phyloP scores from a whole-genome alignment of 1,140 invertebrate species.

The Camponotus pennsylvanicus region DNA sequence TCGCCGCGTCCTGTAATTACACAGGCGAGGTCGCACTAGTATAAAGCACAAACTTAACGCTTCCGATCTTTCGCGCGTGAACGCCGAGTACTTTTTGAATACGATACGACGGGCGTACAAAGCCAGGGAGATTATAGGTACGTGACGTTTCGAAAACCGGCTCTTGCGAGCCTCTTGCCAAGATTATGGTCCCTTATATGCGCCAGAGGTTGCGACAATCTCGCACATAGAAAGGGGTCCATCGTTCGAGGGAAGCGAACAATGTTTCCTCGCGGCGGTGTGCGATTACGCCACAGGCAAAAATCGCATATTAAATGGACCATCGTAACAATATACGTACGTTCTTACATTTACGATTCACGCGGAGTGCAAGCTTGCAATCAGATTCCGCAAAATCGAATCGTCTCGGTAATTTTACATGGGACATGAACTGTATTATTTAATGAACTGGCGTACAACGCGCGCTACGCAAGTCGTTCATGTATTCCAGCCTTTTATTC shows the following conservation, averaged over 20 bases:
- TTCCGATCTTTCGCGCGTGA: constrained; percentile 60
- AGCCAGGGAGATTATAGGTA: constrained; percentile 61
- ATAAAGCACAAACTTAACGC: constrained; percentile 65
- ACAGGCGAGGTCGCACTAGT: constrained; percentile 61
- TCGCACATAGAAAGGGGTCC: constrained; percentile 24
- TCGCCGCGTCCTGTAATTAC: constrained; percentile 72
- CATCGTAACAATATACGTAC: constrained; percentile 39
- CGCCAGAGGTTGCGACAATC: constrained; percentile 59
- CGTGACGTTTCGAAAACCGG: constrained; percentile 59
- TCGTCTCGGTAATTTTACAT: neutral
- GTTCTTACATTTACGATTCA: constrained; percentile 33
- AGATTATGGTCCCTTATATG: constrained; percentile 48
- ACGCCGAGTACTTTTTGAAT: constrained; percentile 39
- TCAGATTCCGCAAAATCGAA: constrained; percentile 26
- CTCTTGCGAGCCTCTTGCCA: constrained; percentile 20
- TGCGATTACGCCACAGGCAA: constrained; percentile 34
- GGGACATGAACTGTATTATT: constrained; percentile 10
- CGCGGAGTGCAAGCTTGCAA: constrained; percentile 1
- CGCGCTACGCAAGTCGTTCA: too few species aligned
- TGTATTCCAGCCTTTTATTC: too few species aligned
- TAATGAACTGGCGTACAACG: neutral
- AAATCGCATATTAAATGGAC: constrained; percentile 42
- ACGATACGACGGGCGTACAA: constrained; percentile 58
- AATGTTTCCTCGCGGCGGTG: constrained; percentile 32
- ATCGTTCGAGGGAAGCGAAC: constrained; percentile 20